A percentile compares a stretch with the other conserved stretches of the same genome.
Conservation (phyloP, 2,113 vertebrate genomes). For the Strix aluco region DNA sequence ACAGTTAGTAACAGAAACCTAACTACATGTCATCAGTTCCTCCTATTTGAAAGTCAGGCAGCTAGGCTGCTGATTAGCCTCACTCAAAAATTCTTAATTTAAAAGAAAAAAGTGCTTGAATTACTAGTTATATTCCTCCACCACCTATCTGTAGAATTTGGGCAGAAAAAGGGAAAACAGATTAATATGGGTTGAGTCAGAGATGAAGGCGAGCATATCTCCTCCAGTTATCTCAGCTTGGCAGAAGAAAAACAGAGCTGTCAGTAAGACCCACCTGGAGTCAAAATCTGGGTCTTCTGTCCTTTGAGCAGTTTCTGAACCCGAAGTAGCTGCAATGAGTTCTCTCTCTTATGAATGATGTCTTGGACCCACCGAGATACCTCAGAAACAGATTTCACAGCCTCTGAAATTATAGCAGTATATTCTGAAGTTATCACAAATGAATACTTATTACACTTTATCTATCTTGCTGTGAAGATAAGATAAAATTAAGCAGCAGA, state of each 20-base stretch:
- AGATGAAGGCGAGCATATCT: not conserved
- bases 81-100: not conserved
- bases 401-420: slow-evolving; percentile 71
- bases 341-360: slow-evolving; percentile 80
- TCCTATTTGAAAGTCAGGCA: not conserved
- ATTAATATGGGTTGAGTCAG: not conserved
- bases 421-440: not conserved
- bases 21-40: not conserved
- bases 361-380: slow-evolving; percentile 79
- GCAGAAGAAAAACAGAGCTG: not conserved
- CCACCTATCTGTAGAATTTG: not conserved
- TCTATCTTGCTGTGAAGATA: not conserved
- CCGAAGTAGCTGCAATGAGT: slow-evolving; percentile 84
- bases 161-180: not conserved
- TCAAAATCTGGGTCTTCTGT: slow-evolving; percentile 77
- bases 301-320: slow-evolving; percentile 92
- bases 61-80: not conserved
- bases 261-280: slow-evolving; percentile 79
- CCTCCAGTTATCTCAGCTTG: not conserved
- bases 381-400: slow-evolving; percentile 74
- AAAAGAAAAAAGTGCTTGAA: not conserved
- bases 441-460: fast-evolving
- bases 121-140: not conserved
- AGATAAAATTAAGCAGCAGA: not conserved
- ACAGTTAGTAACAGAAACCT: too few relatives aligned